phyloP scores from a whole-genome alignment of 2,888 invertebrate species.

The Synergus laeviventris region DNA sequence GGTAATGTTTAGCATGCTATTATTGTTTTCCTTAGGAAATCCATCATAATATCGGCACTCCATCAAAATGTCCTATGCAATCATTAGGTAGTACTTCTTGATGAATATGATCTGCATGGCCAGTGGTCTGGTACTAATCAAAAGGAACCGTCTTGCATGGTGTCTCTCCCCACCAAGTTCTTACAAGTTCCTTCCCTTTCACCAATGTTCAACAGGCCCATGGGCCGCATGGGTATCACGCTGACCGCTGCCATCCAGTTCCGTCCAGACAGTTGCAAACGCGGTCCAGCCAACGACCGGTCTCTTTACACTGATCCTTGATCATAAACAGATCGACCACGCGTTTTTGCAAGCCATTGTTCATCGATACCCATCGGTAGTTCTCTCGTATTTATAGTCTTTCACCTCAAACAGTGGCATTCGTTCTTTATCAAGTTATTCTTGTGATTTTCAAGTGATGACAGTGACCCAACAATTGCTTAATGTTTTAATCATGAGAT shows the following conservation, averaged over 20 bases:
- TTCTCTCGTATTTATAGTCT: neutral
- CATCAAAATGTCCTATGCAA: constrained; percentile 18
- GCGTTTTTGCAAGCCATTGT: neutral
- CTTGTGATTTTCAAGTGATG: constrained; percentile 21
- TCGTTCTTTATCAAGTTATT: neutral
- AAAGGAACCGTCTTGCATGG: constrained; percentile 41
- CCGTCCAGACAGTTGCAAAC: constrained; percentile 62
- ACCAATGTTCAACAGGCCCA: constrained; percentile 52
- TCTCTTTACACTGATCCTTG: constrained; percentile 41
- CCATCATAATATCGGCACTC: neutral
- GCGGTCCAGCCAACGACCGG: constrained; percentile 61
- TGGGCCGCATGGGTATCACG: constrained; percentile 54
- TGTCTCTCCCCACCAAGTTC: constrained; percentile 49
- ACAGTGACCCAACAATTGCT: constrained; percentile 20
- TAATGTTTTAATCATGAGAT: neutral
- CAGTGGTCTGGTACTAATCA: constrained; percentile 35
- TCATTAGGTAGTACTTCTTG: neutral
- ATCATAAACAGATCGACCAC: constrained; percentile 41
- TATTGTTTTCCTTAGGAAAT: neutral
- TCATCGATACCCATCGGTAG: neutral
- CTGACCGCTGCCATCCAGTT: constrained; percentile 53
- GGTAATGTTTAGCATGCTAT: neutral
- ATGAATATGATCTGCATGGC: constrained; percentile 33
- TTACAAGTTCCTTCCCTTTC: constrained; percentile 54
- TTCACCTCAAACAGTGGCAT: neutral